Conservation (phyloP, 1,140 invertebrate genomes). For the roundworm (Caenorhabditis elegans) region DNA sequence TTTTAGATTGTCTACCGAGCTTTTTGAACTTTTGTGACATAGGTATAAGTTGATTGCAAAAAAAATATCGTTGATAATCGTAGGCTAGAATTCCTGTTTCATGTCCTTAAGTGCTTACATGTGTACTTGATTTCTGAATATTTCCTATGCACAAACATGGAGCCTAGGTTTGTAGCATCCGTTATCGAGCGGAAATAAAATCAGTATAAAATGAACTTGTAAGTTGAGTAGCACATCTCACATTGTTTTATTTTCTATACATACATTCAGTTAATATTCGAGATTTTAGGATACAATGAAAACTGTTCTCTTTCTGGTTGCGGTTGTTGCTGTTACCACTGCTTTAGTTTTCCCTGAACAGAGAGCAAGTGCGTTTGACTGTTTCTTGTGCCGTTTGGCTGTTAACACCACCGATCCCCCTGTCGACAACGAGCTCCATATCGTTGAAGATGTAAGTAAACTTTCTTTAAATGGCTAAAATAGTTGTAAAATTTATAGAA, state of each 20-base stretch:
- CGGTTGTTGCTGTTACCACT: neutral
- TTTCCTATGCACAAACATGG: neutral
- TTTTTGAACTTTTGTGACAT: too few species aligned
- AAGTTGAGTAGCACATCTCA: too few species aligned
- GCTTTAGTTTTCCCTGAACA: neutral
- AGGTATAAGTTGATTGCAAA: too few species aligned
- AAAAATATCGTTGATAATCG: too few species aligned
- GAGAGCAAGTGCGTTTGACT: neutral
- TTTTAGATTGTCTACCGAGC: too few species aligned
- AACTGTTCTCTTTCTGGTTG: neutral
- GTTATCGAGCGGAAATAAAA: neutral
- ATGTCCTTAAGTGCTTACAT: neutral
- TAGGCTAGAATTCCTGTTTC: neutral
- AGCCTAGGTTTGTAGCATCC: neutral
- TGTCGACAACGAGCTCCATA: neutral
- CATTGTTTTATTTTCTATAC: too few species aligned
- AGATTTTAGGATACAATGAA: too few species aligned
- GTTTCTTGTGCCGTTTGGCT: neutral
- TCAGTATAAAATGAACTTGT: neutral
- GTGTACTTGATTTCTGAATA: neutral
- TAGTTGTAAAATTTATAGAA: too few species aligned
- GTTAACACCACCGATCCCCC: neutral
- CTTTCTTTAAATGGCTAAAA: too few species aligned
- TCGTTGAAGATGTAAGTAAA: neutral
- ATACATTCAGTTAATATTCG: too few species aligned